These are phyloP conservation scores for Stenodema calcarata DNA, from an alignment of 2,888 invertebrate species.

Conservation along the genomic window DNA sequence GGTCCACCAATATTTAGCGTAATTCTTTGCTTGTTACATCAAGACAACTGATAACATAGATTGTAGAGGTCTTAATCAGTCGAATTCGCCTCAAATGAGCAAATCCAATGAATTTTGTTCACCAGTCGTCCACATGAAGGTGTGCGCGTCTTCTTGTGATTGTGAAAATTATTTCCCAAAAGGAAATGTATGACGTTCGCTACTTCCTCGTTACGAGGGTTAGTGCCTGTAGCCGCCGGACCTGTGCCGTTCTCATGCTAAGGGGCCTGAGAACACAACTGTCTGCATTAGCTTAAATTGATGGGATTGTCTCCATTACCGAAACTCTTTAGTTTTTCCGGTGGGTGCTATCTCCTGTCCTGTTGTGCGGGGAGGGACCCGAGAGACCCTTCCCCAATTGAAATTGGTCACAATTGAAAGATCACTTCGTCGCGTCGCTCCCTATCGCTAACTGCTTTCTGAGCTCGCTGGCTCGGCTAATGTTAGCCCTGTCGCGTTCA, in stretches of 20 bases:
- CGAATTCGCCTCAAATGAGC: no score
- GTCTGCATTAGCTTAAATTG: conserved; percentile 9
- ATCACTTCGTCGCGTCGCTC: background rate
- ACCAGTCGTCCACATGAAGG: no score
- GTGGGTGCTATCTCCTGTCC: conserved; percentile 5
- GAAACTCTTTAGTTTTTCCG: conserved; percentile 27
- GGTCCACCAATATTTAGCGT: no score
- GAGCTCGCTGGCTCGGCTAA: background rate
- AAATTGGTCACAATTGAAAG: conserved; percentile 19
- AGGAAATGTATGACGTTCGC: background rate
- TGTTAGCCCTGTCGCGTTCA: background rate
- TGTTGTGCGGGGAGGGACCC: no score
- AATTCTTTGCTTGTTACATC: no score
- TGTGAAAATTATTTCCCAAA: background rate
- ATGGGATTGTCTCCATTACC: conserved; percentile 38
- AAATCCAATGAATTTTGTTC: no score
- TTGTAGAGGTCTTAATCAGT: no score
- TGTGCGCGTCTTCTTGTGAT: background rate
- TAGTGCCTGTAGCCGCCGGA: background rate
- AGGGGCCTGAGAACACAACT: background rate
- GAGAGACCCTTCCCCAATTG: conserved; percentile 17
- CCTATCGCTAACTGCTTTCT: background rate
- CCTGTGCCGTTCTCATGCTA: conserved; percentile 32
- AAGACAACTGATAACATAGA: no score
- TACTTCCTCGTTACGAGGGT: background rate